Evolutionary conservation across 2,797 vertebrate genomes (phyloP), one percentile per base, ranked within the genome.

Genomic region (Distichodus sexfasciatus): DNA sequence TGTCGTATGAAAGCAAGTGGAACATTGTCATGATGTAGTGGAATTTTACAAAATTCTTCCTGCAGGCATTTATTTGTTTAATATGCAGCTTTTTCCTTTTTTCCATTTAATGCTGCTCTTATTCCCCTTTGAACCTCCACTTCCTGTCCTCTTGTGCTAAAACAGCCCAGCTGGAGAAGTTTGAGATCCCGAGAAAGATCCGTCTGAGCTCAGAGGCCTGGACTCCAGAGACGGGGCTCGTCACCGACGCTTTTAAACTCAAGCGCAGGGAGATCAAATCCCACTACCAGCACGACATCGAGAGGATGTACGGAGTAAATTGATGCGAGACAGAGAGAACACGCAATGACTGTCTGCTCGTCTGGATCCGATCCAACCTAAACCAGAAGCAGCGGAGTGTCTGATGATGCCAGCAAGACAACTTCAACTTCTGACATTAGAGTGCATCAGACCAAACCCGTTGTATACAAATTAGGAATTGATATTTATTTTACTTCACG

Each of bases 171-270:
- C 85, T 98, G 70, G 95, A 97, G 84, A 94, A 94, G 70, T 98
- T 98, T 83, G 96, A 98, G 83, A 90, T 97, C 53, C 96, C 96
- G 6, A 83, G 92, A 19, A 98, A 98, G 89, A 92, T 98, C 75
- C 77, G 91, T 14, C 87, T 98, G 82, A 94, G 94, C 72, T 86
- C 94, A 0, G 94, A 98, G 0, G 91, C 94, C 0, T 98, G 96
- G 96, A 97, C 95, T 69, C 94, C 96, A 0, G 96, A 98, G 87
- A 96, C 90, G 0, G 96, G 96, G 67, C 86, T 98, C 36, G 96
- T 98, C 82, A 98, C 96, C 0, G 96, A 98, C 8, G 94, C 96
- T 0, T 98, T 97, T 91, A 98, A 98, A 80, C 90, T 98, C 50
- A 98, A 96, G 61, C 94, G 96, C 79, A 95, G 91, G 62, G 94